These are phyloP conservation scores for Macrophya annulata DNA, from an alignment of 2,888 invertebrate species.

Conservation along the genomic window DNA sequence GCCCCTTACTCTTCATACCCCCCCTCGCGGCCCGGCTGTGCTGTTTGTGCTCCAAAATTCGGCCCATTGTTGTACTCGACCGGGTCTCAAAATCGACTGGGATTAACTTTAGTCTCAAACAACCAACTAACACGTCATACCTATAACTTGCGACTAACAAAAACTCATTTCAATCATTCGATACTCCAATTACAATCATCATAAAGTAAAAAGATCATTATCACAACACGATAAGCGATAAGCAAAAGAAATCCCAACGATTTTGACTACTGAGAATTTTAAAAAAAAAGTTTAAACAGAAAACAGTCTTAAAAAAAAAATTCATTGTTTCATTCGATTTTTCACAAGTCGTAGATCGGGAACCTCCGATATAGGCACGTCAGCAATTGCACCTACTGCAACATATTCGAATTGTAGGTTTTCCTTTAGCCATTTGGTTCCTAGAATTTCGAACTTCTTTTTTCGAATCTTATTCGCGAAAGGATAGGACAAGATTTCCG, in stretches of 20 bases:
- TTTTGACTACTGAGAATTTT: no score
- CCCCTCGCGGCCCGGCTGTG: slow-evolving; percentile 37
- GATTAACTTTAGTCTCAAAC: slow-evolving; percentile 47
- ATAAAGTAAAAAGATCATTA: neutral
- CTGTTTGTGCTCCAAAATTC: slow-evolving; percentile 69
- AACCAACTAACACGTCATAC: slow-evolving; percentile 18
- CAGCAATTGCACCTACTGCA: neutral
- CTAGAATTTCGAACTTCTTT: slow-evolving; percentile 21
- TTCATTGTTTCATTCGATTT: neutral
- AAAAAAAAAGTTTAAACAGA: no score
- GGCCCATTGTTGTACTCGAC: slow-evolving; percentile 63
- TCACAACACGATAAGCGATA: neutral
- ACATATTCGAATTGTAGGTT: neutral
- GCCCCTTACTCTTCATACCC: neutral
- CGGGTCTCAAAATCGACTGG: slow-evolving; percentile 45
- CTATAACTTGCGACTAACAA: neutral
- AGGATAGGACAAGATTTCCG: slow-evolving; percentile 70
- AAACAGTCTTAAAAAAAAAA: neutral
- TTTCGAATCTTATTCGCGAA: slow-evolving; percentile 56
- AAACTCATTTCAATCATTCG: neutral
- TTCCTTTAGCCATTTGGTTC: neutral
- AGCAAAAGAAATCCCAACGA: neutral
- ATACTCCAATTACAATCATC: neutral
- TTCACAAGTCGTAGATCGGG: neutral
- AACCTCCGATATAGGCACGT: neutral